Evolutionary conservation across 2,113 vertebrate species (phyloP), one percentile per base, ranked within the genome.

Genomic region (Ophiodon elongatus): DNA sequence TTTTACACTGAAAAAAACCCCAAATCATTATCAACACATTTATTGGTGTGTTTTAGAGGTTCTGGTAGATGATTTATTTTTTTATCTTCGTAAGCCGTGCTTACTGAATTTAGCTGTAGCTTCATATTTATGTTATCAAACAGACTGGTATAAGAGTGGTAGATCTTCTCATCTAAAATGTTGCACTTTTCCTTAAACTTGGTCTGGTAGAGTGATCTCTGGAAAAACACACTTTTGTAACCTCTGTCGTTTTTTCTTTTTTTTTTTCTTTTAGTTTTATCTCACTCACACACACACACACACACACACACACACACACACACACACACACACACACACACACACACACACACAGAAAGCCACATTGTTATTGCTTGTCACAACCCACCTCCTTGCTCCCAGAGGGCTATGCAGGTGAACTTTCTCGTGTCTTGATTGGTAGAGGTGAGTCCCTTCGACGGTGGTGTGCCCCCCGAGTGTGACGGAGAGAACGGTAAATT

Each of bases 401-500:
- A 14, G n/a, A 59, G 66, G 74, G 73, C 27, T 59, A 0, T 60
- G 73, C 63, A 57, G 88, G 71, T 83, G 81, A 85, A 52, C 5
- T 4, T 79, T 74, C 76, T 29, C 29, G 72, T n/a, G 66, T 68
- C 71, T 66, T 86, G 71, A 81, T 64, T 84, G 80, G 62, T 80
- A 35, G 52, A 80, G 54, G 56, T 67, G 70, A 73, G 33, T 60
- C 60, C 66, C 57, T 52, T 57, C 25, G 23, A 79, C 78, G 31
- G 5, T 0, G 73, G 52, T 65, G 45, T 60, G 67, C 33, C 70
- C 72, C 64, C 59, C 56, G 6, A 64, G 45, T 80, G 62, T 82
- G 85, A 84, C 77, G 82, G 77, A 63, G 47, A 17, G 52, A 50
- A 29, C 19, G 31, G 65, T 79, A 64, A 43, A 89, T 92, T 88